Base-by-base conservation (phyloP, 1,140 invertebrate genomes). In the Ceratina japonica region DNA sequence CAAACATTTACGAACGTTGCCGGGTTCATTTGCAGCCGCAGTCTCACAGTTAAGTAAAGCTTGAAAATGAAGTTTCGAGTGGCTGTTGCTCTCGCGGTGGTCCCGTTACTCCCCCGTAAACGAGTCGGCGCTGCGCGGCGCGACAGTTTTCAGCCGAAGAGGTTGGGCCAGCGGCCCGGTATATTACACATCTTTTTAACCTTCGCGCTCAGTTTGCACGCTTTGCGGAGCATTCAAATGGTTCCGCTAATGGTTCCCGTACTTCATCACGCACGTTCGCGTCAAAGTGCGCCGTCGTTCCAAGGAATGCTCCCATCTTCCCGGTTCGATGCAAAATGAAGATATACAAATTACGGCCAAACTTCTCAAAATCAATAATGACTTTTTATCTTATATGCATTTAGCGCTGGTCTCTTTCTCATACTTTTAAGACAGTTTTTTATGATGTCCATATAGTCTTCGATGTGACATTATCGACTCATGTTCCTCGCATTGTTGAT, bases 161-260 rank as follows among this genome's bases (percentile, higher is more conserved):
- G 90, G 85, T 89, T 89, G 87, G 88, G 88, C 86, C 89, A 90
- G 89, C 90, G 88, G 79, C 79, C 84, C 80, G 74, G 86, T 91
- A 90, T 90, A 90, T 91, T 90, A 90, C 88, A 76, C 83, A 89
- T 90, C 88, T 90, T 90, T 90, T 91, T 90, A 90, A 91, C 88
- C 88, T 86, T 85, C 66, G 79, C 76, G 71, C 83, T 84, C 86
- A 80, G 86, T 87, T 88, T 86, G 87, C 89, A 86, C 89, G 87
- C 88, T 92, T 92, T 91, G 91, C 91, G 92, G 37, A 92, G 91
- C 91, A 92, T 91, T 92, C 90, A 91, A 92, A 92, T 92, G 91
- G 90, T 85, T 88, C 80, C 85, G 80, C 90, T 91, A 92, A 92
- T 92, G 91, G 91, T 90, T n/a, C 85, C 86, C 86, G 80, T 86